Evolutionary conservation across 2,888 invertebrate genomes (phyloP).

Genomic region (Oligia strigilis): DNA sequence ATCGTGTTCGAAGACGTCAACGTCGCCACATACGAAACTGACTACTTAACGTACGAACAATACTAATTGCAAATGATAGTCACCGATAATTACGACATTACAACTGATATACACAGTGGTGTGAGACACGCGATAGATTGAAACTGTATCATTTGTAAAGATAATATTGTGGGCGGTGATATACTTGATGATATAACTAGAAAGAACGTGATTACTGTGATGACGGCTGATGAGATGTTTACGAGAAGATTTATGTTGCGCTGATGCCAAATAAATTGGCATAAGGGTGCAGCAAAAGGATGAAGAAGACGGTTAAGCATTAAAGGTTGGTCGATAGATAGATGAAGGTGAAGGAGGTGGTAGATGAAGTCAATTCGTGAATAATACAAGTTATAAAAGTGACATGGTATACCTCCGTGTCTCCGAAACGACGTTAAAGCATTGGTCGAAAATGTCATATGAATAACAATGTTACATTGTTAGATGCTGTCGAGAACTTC

Average conservation of each 20-base stretch:
- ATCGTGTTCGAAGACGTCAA: conserved; percentile 35
- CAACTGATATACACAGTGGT: conserved; percentile 15
- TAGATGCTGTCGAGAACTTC: background rate
- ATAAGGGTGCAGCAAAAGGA: background rate
- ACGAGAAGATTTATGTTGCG: background rate
- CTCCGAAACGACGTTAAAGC: background rate
- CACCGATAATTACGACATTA: conserved; percentile 46
- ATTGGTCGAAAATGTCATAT: background rate
- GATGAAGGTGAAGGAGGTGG: too few species aligned
- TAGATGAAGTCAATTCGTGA: background rate
- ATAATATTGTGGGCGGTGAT: background rate
- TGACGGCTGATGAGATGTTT: background rate
- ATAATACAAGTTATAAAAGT: too few species aligned
- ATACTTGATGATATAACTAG: background rate
- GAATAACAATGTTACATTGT: background rate
- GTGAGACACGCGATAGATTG: conserved; percentile 45
- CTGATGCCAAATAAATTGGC: background rate
- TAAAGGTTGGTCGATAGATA: background rate
- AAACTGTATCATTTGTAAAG: conserved; percentile 5
- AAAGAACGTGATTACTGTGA: background rate
- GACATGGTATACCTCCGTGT: background rate
- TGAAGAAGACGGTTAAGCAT: too few species aligned
- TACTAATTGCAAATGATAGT: conserved; percentile 41
- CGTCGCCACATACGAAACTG: conserved; percentile 32
- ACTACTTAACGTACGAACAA: conserved; percentile 44